Base-by-base conservation (phyloP, 2,797 vertebrate genomes). In the Chelonia mydas region DNA sequence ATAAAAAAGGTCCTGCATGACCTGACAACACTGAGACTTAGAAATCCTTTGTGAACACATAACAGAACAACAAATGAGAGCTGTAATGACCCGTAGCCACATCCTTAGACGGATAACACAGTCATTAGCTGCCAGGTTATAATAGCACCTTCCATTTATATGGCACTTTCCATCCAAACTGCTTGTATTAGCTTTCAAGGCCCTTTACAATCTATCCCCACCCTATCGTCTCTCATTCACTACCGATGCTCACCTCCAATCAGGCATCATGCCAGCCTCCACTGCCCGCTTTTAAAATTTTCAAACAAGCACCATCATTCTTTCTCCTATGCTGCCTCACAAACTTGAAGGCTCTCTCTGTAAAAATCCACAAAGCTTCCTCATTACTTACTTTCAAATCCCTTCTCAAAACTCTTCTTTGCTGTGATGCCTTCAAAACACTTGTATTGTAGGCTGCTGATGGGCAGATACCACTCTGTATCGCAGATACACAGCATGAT, bases 101-200 rank as follows among this genome's bases (percentile, higher is more conserved):
- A 13, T 2, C 41, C 50, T 13, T 51, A 50, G 11, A 2, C 9
- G 41, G 83, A 7, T 16, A 49, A 53, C 0, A 0, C 41, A n/a
- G 31, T 4, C 3, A 1, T 23, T 21, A 47, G 4, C 1, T 55
- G 15, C 8, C 13, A 9, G 2, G 31, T 1, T 41, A 7, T 2
- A 10, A 23, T 3, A 47, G 37, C 0, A 41, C 53, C 10, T 33
- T 0, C 2, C 37, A 4, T 1, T 2, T 5, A 11, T 17, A 5
- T 6, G 23, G 2, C 2, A 0, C 37, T 11, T 47, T 61, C 23
- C 5, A 45, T 49, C 19, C 6, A 0, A 11, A 68, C 9, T 21
- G n/a, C 9, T 37, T 68, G 65, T 11, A 68, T 68, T 68, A 37
- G 33, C n/a, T 68, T 68, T 68, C 65, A 68, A 37, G n/a, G 65